Evolutionary conservation across 2,113 vertebrate species (phyloP).

Genomic region (Tautogolabrus adspersus): DNA sequence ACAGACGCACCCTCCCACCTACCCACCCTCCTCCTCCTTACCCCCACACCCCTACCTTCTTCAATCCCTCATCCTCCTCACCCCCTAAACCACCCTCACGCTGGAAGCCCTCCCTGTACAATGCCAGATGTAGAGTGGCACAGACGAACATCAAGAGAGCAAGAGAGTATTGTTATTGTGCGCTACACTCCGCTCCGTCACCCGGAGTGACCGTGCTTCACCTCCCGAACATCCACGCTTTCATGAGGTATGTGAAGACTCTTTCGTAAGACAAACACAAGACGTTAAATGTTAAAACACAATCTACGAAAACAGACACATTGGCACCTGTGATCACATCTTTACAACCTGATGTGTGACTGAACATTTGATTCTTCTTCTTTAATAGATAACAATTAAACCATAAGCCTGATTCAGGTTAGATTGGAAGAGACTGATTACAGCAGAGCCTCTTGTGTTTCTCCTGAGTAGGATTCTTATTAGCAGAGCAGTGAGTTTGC

Average conservation of each 20-base stretch:
- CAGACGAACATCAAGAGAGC: conserved; percentile 50
- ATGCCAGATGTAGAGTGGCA: conserved; percentile 64
- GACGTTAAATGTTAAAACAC: conserved; percentile 58
- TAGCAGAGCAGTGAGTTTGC: conserved; percentile 56
- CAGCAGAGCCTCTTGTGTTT: conserved; percentile 48
- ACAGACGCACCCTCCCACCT: conserved; percentile 52
- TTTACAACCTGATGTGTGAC: conserved; percentile 39
- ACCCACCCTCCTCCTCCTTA: conserved; percentile 13
- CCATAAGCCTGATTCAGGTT: conserved; percentile 68
- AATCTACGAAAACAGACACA: conserved; percentile 39
- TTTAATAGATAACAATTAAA: conserved; percentile 48
- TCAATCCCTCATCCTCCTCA: conserved; percentile 36
- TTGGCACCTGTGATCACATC: conserved; percentile 68
- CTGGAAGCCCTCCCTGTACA: conserved; percentile 47
- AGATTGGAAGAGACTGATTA: conserved; percentile 51
- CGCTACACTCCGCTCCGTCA: conserved; percentile 7
- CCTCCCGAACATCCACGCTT: conserved; percentile 41
- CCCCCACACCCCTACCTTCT: conserved; percentile 27
- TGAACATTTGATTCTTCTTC: conserved; percentile 23
- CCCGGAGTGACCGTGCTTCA: conserved; percentile 29
- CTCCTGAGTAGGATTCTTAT: conserved; percentile 69
- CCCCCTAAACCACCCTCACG: conserved; percentile 5
- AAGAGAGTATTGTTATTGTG: conserved; percentile 38
- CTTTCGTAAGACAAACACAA: conserved; percentile 55
- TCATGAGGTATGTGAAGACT: conserved; percentile 69